Evolutionary conservation across 2,113 vertebrate genomes (phyloP).

Genomic region (Pseudorasbora parva): DNA sequence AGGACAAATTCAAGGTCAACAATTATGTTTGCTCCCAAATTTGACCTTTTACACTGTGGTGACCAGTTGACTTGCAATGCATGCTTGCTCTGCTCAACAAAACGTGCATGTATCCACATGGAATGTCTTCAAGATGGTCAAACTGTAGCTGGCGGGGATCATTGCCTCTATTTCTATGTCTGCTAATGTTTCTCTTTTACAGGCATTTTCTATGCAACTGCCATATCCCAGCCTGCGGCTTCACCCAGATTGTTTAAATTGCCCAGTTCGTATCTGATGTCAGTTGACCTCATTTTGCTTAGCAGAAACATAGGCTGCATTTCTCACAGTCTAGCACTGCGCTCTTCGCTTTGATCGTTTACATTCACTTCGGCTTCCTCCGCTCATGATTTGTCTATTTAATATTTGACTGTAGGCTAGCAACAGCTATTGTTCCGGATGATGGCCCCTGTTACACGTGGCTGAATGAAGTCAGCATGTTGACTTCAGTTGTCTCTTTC

Average conservation of each 20-base stretch:
- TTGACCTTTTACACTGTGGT: constrained; percentile 68
- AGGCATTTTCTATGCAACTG: constrained; percentile 8
- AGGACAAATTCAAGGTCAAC: constrained; percentile 69
- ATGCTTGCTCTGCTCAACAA: constrained; percentile 2
- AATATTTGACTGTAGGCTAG: constrained; percentile 38
- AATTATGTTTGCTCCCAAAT: constrained; percentile 65
- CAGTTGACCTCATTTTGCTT: constrained; percentile 49
- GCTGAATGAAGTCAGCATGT: background rate
- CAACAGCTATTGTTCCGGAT: constrained; percentile 40
- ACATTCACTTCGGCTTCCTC: constrained; percentile 3
- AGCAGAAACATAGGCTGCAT: constrained; percentile 29
- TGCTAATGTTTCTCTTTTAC: constrained; percentile 9
- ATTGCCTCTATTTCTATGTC: background rate
- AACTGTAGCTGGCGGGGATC: background rate
- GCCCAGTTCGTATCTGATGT: constrained; percentile 35
- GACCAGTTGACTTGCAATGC: constrained; percentile 26
- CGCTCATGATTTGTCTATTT: constrained; percentile 5
- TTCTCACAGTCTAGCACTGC: background rate
- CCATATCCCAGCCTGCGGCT: constrained; percentile 2
- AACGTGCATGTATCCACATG: constrained; percentile 13
- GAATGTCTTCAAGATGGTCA: background rate
- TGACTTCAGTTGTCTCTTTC: background rate
- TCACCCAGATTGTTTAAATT: constrained; percentile 38
- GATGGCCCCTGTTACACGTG: constrained; percentile 18
- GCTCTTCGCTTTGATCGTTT: constrained; percentile 28